Evolutionary conservation across 1,140 invertebrate species (phyloP).

Genomic region (Anadara kagoshimensis): DNA sequence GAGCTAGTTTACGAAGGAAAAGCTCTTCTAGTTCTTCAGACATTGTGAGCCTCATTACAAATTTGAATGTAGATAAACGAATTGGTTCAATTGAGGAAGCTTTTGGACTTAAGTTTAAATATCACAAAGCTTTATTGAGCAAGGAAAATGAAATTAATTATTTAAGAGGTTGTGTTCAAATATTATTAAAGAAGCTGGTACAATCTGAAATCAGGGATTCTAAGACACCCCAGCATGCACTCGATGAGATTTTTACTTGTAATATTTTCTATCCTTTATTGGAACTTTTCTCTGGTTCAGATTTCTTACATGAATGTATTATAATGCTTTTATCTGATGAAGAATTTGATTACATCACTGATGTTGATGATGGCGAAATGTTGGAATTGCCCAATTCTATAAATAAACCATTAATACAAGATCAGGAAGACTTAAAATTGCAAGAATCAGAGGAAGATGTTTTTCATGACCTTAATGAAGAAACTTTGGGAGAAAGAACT

Average conservation of each 20-base stretch:
- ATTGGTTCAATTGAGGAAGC: slow-evolving; percentile 47
- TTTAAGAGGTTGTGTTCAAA: slow-evolving; percentile 38
- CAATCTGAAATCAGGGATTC: slow-evolving; percentile 32
- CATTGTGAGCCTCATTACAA: neutral
- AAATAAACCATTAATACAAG: too few relatives aligned
- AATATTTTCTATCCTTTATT: slow-evolving; percentile 49
- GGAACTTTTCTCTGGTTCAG: slow-evolving; percentile 47
- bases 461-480: too few relatives aligned
- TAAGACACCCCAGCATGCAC: slow-evolving; percentile 32
- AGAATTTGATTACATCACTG: slow-evolving; percentile 7
- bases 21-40: slow-evolving; percentile 21
- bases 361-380: neutral
- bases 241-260: slow-evolving; percentile 52
- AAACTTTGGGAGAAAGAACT: slow-evolving; percentile 21
- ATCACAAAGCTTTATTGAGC: slow-evolving; percentile 47
- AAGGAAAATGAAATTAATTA: slow-evolving; percentile 41
- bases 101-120: slow-evolving; percentile 44
- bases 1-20: slow-evolving; percentile 1
- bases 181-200: slow-evolving; percentile 40
- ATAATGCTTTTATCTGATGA: slow-evolving; percentile 49
- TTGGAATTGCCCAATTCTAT: too few relatives aligned
- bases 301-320: slow-evolving; percentile 53
- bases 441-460: too few relatives aligned
- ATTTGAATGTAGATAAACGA: neutral
- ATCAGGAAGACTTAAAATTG: too few relatives aligned